Evolutionary conservation across 2,113 vertebrate genomes (phyloP), one percentile per base, ranked within the genome.

Genomic region (Prunella himalayana): DNA sequence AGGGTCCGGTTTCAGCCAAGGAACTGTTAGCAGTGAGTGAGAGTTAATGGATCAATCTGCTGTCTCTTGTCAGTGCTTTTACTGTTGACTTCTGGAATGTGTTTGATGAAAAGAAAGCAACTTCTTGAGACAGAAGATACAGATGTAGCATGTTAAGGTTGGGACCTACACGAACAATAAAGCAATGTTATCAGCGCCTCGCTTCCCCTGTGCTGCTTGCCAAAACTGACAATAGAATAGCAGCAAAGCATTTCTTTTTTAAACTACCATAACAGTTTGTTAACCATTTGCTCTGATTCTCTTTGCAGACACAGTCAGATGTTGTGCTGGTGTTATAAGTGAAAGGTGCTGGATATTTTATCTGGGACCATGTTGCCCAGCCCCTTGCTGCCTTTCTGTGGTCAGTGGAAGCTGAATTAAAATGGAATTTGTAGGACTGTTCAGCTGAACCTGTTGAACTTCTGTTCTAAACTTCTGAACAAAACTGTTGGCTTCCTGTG

Each of bases 51-150:
- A 98, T 99, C 98, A 98, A 98, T 99, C 98, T 98, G 98, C 98
- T 98, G 97, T 98, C 98, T 98, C 98, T 98, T 98, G 98, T 98
- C 98, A 96, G 98, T 97, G 98, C 98, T 99, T 99, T 98, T 98
- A 98, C 98, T 96, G 86, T 97, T 98, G 98, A 99, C 98, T 98
- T 98, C 97, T 98, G 99, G 99, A 99, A 99, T 99, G 99, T 98
- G 98, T 97, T 98, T 98, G 99, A 99, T 99, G 99, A 99, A 98
- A 99, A 99, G 98, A 98, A 97, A 97, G 97, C 92, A 91, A 96
- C 97, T 97, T 98, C 98, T 98, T 98, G 97, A 98, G 97, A 97
- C 96, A 95, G 97, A 97, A 98, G 98, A 98, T 98, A 98, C 96
- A 97, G 94, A 97, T 97, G 98, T 90, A 97, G 96, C 95, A 96